phyloP scores from a whole-genome alignment of 2,888 invertebrate species.

The Platycnemis pennipes region DNA sequence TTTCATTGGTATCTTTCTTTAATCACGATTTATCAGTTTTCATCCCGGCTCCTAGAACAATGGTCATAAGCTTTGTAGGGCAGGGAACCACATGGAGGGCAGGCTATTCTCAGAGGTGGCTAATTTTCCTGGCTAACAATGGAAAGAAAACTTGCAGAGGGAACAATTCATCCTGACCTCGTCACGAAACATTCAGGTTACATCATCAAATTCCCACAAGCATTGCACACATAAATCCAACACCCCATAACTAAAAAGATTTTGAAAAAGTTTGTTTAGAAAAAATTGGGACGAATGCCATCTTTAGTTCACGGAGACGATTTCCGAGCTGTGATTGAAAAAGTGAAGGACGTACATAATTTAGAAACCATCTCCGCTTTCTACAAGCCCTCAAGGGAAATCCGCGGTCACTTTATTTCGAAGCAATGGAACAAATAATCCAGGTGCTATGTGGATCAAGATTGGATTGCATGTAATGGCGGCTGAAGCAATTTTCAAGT shows the following conservation, averaged over 20 bases:
- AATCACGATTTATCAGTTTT: not conserved
- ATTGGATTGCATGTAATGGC: not conserved
- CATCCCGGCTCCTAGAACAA: not conserved
- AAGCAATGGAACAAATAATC: not conserved
- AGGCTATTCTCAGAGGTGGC: conserved; percentile 2
- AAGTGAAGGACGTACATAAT: not conserved
- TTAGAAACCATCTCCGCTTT: not conserved
- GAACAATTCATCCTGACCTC: conserved; percentile 13
- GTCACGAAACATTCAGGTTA: not conserved
- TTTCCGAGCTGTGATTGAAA: not conserved
- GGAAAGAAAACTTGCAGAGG: conserved; percentile 6
- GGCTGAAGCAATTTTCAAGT: not conserved
- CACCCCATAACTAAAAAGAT: not conserved
- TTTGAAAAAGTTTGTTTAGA: not conserved
- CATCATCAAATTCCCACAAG: not conserved
- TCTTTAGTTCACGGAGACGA: not conserved
- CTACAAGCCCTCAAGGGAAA: not conserved
- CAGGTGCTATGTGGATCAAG: not conserved
- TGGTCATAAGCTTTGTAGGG: not conserved
- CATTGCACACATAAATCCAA: not conserved
- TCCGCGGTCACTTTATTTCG: not conserved
- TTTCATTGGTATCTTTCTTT: not conserved
- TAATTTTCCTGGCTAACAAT: conserved; percentile 5
- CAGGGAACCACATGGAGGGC: not conserved
- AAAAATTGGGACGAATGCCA: not conserved